These are phyloP conservation scores for Papilio polytes DNA, from an alignment of 1,140 invertebrate species.

Conservation along the genomic window DNA sequence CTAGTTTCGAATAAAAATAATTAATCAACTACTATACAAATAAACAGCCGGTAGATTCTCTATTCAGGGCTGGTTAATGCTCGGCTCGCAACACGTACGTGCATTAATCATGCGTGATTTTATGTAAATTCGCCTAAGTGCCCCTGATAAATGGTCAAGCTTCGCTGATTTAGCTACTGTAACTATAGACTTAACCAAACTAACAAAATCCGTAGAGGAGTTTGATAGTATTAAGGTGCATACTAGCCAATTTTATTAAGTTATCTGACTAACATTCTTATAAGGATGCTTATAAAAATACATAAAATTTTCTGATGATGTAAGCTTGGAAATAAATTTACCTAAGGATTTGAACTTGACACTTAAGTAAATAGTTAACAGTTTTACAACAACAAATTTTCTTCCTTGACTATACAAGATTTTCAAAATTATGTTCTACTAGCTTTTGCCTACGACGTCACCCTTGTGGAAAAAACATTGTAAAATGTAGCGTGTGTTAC, in stretches of 20 bases:
- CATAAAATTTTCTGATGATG: too few species aligned
- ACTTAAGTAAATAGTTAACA: too few species aligned
- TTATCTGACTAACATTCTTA: not conserved
- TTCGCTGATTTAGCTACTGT: slow-evolving; percentile 40
- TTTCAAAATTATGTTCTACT: too few species aligned
- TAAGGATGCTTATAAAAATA: too few species aligned
- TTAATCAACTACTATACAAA: slow-evolving; percentile 66
- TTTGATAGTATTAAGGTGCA: not conserved
- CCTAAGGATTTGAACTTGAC: too few species aligned
- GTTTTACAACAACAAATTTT: too few species aligned
- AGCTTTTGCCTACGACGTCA: too few species aligned
- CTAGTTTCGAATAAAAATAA: slow-evolving; percentile 48
- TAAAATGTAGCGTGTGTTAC: too few species aligned
- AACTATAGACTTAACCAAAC: slow-evolving; percentile 48
- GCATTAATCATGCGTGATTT: slow-evolving; percentile 80
- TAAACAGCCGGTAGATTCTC: slow-evolving; percentile 58
- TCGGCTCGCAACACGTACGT: slow-evolving; percentile 56
- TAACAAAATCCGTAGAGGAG: not conserved
- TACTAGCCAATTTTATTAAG: not conserved
- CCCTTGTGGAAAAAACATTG: too few species aligned
- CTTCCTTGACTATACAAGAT: too few species aligned
- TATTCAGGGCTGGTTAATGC: slow-evolving; percentile 41
- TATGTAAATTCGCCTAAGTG: slow-evolving; percentile 81
- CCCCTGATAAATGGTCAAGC: slow-evolving; percentile 79
- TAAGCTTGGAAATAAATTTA: too few species aligned